These are phyloP conservation scores for Heliconius melpomene DNA, from an alignment of 1,140 invertebrate species.

Conservation along the genomic window DNA sequence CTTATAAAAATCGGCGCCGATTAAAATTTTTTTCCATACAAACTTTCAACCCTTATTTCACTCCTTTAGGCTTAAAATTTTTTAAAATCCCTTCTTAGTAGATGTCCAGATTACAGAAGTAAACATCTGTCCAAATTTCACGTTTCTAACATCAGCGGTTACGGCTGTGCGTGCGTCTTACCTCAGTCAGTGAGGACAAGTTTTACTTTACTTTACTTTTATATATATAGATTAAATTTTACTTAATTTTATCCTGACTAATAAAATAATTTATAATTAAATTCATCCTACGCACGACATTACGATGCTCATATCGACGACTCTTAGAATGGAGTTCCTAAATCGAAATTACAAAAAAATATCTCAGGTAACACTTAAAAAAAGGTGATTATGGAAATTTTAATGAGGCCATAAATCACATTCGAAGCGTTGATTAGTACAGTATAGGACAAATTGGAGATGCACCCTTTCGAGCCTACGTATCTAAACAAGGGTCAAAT, in stretches of 20 bases:
- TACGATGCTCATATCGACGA: conserved; percentile 20
- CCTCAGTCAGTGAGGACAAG: too few relatives aligned
- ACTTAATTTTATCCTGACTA: conserved; percentile 27
- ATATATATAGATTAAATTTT: too few relatives aligned
- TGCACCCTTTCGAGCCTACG: conserved; percentile 56
- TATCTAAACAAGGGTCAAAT: conserved; percentile 53
- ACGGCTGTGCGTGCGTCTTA: too few relatives aligned
- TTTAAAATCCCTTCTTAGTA: too few relatives aligned
- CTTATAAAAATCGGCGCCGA: too few relatives aligned
- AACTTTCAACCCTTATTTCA: too few relatives aligned
- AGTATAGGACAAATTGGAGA: conserved; percentile 73
- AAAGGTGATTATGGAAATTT: conserved; percentile 68
- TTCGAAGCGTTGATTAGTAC: conserved; percentile 62
- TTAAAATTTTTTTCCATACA: too few relatives aligned
- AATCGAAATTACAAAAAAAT: conserved; percentile 41
- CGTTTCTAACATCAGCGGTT: too few relatives aligned
- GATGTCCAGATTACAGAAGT: too few relatives aligned
- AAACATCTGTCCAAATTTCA: too few relatives aligned
- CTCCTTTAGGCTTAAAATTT: too few relatives aligned
- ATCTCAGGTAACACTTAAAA: conserved; percentile 45
- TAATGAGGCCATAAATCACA: conserved; percentile 75
- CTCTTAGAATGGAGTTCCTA: conserved; percentile 23
- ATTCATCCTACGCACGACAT: conserved; percentile 56
- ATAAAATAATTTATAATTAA: conserved; percentile 65
- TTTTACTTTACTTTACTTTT: too few relatives aligned